Evolutionary conservation across 2,797 vertebrate genomes (phyloP).

Genomic region (Dicrostonyx torquatus): DNA sequence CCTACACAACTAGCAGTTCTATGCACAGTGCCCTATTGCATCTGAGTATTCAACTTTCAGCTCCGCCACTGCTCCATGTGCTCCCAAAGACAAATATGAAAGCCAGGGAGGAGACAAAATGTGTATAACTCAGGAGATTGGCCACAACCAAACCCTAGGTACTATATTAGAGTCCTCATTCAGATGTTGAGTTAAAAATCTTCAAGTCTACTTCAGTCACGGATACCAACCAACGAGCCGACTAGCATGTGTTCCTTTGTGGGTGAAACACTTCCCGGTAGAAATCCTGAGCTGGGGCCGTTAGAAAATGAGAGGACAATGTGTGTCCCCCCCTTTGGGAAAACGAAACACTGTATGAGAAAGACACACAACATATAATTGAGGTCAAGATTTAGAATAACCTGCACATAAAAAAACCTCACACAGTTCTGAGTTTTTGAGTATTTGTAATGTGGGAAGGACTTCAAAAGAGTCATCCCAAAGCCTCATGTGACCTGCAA

Average conservation of each 20-base stretch:
- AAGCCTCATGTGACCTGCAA: background rate
- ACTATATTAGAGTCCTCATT: background rate
- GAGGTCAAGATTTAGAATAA: background rate
- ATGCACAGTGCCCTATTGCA: background rate
- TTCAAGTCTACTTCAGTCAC: background rate
- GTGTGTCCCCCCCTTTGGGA: background rate
- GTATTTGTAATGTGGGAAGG: background rate
- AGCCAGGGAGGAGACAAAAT: background rate
- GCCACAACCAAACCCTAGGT: background rate
- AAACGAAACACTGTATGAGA: background rate
- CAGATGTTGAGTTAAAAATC: background rate
- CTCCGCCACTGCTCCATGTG: background rate
- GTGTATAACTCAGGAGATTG: background rate
- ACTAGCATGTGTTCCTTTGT: background rate
- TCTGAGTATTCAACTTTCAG: background rate
- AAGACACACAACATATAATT: background rate
- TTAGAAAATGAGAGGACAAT: background rate
- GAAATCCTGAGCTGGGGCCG: background rate
- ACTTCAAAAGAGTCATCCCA: constrained; percentile 8
- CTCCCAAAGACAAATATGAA: background rate
- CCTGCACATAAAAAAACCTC: background rate
- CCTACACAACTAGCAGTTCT: background rate
- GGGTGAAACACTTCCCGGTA: background rate
- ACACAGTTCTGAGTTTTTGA: background rate
- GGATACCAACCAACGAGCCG: background rate